These are phyloP conservation scores for Nomada lathburiana DNA, from an alignment of 2,888 invertebrate species.

Conservation along the genomic window DNA sequence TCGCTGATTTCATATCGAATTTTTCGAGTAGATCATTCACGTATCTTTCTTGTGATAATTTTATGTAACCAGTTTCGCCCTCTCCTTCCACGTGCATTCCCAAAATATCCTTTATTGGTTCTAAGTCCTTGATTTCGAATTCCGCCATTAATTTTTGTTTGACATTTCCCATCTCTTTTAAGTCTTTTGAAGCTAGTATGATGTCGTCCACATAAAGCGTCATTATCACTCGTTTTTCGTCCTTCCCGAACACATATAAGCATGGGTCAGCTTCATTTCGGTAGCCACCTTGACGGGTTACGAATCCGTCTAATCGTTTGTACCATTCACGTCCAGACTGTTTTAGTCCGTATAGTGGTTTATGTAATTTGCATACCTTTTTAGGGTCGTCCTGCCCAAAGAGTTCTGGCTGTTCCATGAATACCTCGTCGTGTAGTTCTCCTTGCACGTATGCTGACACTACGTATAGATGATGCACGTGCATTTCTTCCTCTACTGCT, in stretches of 20 bases:
- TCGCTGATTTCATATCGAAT: background rate
- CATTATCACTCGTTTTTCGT: constrained; percentile 40
- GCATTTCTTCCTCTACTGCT: background rate
- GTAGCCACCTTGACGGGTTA: background rate
- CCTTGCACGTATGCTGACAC: constrained; percentile 1
- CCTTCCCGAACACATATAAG: constrained; percentile 35
- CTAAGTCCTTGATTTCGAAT: constrained; percentile 59
- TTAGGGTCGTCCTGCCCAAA: background rate
- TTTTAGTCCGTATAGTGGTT: background rate
- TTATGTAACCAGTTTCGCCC: background rate
- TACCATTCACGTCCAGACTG: constrained; percentile 1
- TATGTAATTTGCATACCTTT: background rate
- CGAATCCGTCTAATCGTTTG: background rate
- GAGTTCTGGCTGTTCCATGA: background rate
- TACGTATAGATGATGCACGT: background rate
- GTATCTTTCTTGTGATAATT: background rate
- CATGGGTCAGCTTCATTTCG: constrained; percentile 42
- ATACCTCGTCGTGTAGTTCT: background rate
- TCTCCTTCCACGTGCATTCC: constrained; percentile 31
- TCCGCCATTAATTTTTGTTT: constrained; percentile 45
- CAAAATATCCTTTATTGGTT: background rate
- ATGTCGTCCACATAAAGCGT: constrained; percentile 56
- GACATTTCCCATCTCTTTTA: constrained; percentile 32
- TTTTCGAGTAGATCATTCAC: background rate
- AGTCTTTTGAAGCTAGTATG: constrained; percentile 50